Conservation (phyloP, 2,797 vertebrate genomes). For the Molothrus aeneus region DNA sequence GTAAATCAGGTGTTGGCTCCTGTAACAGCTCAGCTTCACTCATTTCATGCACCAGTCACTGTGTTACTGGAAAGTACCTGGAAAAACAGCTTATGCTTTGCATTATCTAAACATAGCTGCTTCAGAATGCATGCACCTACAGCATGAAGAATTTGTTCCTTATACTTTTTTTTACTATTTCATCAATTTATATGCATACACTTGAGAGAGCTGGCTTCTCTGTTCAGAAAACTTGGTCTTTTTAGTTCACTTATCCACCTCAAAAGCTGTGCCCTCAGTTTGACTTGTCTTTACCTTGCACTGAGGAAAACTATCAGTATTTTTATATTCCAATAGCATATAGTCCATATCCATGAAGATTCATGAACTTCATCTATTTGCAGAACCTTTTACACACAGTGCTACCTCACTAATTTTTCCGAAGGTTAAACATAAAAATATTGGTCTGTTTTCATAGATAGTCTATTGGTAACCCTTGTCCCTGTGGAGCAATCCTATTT, state of each 20-base stretch:
- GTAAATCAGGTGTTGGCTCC: not conserved
- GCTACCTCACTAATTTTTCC: not conserved
- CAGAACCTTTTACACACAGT: not conserved
- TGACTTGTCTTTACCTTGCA: not conserved
- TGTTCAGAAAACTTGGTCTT: not conserved
- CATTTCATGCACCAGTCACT: constrained; percentile 8
- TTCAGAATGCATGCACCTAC: not conserved
- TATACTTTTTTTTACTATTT: not conserved
- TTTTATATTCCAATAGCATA: not conserved
- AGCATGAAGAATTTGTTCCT: not conserved
- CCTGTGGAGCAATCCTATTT: not conserved
- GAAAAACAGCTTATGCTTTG: not conserved
- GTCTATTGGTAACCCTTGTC: not conserved
- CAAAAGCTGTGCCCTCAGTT: not conserved
- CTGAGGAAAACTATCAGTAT: not conserved
- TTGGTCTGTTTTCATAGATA: not conserved
- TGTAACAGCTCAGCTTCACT: not conserved
- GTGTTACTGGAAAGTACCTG: not conserved
- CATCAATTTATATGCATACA: not conserved
- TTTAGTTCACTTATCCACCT: not conserved
- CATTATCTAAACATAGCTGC: not conserved
- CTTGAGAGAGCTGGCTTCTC: not conserved
- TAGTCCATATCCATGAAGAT: not conserved
- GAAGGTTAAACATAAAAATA: not conserved
- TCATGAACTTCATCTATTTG: not conserved